Base-by-base conservation (phyloP, 2,888 invertebrate genomes). In the Malthinus seriepunctatus region DNA sequence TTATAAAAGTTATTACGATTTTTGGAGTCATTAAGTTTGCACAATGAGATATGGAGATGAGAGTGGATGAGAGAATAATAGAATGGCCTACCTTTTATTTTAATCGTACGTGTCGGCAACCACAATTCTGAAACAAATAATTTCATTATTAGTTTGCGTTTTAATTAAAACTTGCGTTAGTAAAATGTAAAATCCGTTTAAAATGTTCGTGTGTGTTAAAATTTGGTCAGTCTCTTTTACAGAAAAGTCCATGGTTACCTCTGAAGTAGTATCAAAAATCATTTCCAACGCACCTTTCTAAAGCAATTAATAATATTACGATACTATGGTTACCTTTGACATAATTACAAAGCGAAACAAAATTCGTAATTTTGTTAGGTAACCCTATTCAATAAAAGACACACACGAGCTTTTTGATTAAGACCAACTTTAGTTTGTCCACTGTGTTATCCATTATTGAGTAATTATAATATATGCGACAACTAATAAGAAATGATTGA, bases 181-280 rank as follows among this genome's bases (percentile, higher is more conserved):
- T 42, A 42, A 15, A 42, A 11, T 15, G 9, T 8, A 6, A 42
- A 42, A 14, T 23, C 39, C 39, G 14, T 12, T 12, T 9, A 8
- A 23, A 42, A 14, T 12, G 23, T 12, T 42, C 39, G 8, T 9
- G 8, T 42, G 9, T 42, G 15, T 14, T 39, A 42, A 42, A 23
- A 23, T 42, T n/a, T 23, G 23, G 23, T 23, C 23, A 23, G 23
- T 5, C 23, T 23, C 23, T 23, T 5, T 2, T 5, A 23, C 23
- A 23, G 23, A 2, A 23, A 2, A 23, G 23, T 39, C 49, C 47
- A 54, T 56, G 58, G 60, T 58, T 58, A 63, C 63, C 55, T 63
- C 50, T 60, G 54, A 60, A 60, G 60, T 55, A 52, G 56, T 53
- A 57, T 63, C 59, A 63, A 63, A 63, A 63, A 63, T 59, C 56